These are phyloP conservation scores for Nebria ingens DNA, from an alignment of 1,140 invertebrate species.

Conservation along the genomic window DNA sequence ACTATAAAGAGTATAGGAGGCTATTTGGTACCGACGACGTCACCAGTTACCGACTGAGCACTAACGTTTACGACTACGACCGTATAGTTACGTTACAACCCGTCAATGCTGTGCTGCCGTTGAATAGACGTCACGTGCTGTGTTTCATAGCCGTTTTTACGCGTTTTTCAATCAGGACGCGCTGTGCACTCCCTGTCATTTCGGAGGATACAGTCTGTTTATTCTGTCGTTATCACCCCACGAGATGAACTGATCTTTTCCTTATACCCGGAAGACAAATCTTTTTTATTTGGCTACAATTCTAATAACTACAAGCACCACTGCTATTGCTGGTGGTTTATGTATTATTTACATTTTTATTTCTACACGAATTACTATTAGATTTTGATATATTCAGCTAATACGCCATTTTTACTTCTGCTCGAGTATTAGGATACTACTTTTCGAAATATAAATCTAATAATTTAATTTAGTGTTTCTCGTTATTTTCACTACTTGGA, in stretches of 20 bases:
- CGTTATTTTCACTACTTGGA: background rate
- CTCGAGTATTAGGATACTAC: no score
- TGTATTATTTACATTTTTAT: no score
- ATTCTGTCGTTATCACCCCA: background rate
- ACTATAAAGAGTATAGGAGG: slow-evolving; percentile 12
- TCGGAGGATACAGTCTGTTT: background rate
- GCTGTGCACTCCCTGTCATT: no score
- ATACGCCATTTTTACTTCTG: background rate
- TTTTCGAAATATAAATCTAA: no score
- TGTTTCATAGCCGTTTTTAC: slow-evolving; percentile 1
- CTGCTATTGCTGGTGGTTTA: no score
- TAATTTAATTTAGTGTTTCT: no score
- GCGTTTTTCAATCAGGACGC: slow-evolving; percentile 7
- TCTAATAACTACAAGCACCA: no score
- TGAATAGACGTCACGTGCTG: background rate
- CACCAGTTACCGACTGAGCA: background rate
- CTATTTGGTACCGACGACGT: background rate
- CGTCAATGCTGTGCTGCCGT: background rate
- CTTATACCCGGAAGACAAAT: no score
- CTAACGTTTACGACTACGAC: background rate
- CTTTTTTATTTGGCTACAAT: no score
- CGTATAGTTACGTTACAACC: no score
- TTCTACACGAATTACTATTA: background rate
- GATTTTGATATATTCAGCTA: background rate
- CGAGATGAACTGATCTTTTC: background rate